A percentile compares a stretch with the other conserved stretches of the same genome.
Conservation (phyloP, 1,140 invertebrate species). For the Melitaea cinxia region DNA sequence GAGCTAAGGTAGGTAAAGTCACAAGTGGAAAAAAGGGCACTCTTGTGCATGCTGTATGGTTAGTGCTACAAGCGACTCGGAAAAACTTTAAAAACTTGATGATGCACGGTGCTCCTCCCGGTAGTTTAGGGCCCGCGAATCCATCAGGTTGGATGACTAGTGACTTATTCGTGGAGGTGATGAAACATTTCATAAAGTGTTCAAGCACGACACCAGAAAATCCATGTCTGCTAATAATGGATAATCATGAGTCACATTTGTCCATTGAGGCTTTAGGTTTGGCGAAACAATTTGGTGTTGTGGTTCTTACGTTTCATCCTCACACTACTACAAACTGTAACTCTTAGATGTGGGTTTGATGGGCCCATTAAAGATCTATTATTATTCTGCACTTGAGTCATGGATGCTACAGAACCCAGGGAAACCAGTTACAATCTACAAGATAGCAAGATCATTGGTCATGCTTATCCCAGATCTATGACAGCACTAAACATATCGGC, state of each 20-base stretch:
- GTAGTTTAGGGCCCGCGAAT: slow-evolving; percentile 59
- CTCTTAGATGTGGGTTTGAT: slow-evolving; percentile 74
- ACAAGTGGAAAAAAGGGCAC: slow-evolving; percentile 72
- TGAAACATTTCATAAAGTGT: slow-evolving; percentile 75
- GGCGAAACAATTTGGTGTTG: slow-evolving; percentile 48
- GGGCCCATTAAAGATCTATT: slow-evolving; percentile 59
- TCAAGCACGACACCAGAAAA: slow-evolving; percentile 49
- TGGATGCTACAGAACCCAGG: slow-evolving; percentile 48
- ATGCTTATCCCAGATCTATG: slow-evolving; percentile 34
- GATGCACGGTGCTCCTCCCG: slow-evolving; percentile 55
- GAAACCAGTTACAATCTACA: too few relatives aligned
- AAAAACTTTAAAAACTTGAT: slow-evolving; percentile 60
- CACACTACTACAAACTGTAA: slow-evolving; percentile 68
- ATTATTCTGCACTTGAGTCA: slow-evolving; percentile 49
- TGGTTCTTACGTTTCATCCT: slow-evolving; percentile 62
- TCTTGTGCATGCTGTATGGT: slow-evolving; percentile 60
- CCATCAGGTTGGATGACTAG: slow-evolving; percentile 74
- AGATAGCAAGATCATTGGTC: slow-evolving; percentile 30
- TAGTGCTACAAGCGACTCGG: slow-evolving; percentile 50
- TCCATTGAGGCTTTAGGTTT: slow-evolving; percentile 45
- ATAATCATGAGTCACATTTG: slow-evolving; percentile 71
- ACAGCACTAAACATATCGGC: slow-evolving; percentile 19
- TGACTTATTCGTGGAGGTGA: slow-evolving; percentile 68
- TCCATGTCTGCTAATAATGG: slow-evolving; percentile 64
- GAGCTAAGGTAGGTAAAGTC: slow-evolving; percentile 42